phyloP scores from a whole-genome alignment of 2,888 invertebrate species.

The Eremobia ochroleuca region DNA sequence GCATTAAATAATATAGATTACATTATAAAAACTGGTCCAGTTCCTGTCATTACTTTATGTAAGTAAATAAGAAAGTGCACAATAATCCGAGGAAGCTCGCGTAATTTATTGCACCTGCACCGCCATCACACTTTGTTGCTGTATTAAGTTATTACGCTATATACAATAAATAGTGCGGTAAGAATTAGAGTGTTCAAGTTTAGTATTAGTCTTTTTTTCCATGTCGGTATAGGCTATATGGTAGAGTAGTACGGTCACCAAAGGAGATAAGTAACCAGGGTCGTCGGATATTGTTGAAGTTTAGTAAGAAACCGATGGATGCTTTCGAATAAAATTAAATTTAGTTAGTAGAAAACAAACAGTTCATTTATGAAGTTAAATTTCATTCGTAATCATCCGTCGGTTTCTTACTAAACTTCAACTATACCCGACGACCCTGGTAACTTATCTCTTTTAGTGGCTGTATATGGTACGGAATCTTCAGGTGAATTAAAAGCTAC shows the following conservation, averaged over 20 bases:
- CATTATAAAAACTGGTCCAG: slow-evolving; percentile 42
- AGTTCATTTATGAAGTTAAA: too few species aligned
- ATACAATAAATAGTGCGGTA: neutral
- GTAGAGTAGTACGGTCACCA: too few species aligned
- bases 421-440: too few species aligned
- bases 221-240: neutral
- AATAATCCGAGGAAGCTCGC: slow-evolving; percentile 44
- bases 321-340: too few species aligned
- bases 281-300: too few species aligned
- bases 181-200: neutral
- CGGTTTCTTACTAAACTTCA: too few species aligned
- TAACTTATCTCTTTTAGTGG: too few species aligned
- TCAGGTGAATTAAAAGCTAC: neutral
- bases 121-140: slow-evolving; percentile 39
- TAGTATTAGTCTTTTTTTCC: too few species aligned
- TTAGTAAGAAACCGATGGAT: too few species aligned
- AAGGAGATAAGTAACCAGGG: too few species aligned
- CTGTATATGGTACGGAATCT: neutral
- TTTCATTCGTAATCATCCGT: too few species aligned
- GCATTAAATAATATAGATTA: slow-evolving; percentile 38
- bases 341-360: too few species aligned
- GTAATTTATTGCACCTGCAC: slow-evolving; percentile 32
- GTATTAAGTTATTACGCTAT: slow-evolving; percentile 27
- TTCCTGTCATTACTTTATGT: slow-evolving; percentile 56
- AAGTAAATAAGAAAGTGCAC: slow-evolving; percentile 59